phyloP scores from a whole-genome alignment of 2,888 invertebrate genomes.

The Portevinia maculata region DNA sequence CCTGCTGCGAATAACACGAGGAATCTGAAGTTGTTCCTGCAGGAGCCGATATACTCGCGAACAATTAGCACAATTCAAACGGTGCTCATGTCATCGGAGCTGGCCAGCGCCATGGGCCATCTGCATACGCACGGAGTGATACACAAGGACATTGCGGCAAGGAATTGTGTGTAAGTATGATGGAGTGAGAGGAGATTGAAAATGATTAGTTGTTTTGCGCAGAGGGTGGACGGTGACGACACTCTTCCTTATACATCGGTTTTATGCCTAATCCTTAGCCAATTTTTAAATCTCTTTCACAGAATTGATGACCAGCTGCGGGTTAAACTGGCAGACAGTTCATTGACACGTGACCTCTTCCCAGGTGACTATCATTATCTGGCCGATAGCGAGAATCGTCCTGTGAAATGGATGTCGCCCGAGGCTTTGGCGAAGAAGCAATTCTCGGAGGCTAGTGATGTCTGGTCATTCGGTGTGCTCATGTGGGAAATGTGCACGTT shows the following conservation, averaged over 20 bases:
- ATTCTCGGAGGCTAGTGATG: slow-evolving; percentile 94
- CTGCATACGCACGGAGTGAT: slow-evolving; percentile 94
- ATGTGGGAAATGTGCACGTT: slow-evolving; percentile 97
- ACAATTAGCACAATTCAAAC: slow-evolving; percentile 88
- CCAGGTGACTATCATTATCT: slow-evolving; percentile 96
- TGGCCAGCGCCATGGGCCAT: slow-evolving; percentile 93
- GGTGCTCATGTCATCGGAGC: slow-evolving; percentile 93
- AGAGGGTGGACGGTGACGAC: slow-evolving; percentile 26
- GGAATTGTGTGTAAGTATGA: slow-evolving; percentile 94
- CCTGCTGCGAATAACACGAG: slow-evolving; percentile 84
- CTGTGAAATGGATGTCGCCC: slow-evolving; percentile 96
- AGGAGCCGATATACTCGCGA: slow-evolving; percentile 81
- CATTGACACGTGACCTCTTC: slow-evolving; percentile 94
- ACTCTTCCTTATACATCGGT: background rate
- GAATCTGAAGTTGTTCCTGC: slow-evolving; percentile 83
- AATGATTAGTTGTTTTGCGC: slow-evolving; percentile 68
- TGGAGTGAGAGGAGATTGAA: slow-evolving; percentile 3
- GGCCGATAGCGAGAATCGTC: slow-evolving; percentile 96
- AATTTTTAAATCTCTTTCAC: slow-evolving; percentile 49
- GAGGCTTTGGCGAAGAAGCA: slow-evolving; percentile 92
- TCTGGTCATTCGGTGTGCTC: slow-evolving; percentile 98
- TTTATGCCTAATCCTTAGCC: slow-evolving; percentile 28
- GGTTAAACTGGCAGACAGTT: slow-evolving; percentile 94
- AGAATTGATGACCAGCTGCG: slow-evolving; percentile 90
- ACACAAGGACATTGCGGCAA: slow-evolving; percentile 94